phyloP scores from a whole-genome alignment of 2,888 invertebrate genomes.

The Meandrusa payeni region DNA sequence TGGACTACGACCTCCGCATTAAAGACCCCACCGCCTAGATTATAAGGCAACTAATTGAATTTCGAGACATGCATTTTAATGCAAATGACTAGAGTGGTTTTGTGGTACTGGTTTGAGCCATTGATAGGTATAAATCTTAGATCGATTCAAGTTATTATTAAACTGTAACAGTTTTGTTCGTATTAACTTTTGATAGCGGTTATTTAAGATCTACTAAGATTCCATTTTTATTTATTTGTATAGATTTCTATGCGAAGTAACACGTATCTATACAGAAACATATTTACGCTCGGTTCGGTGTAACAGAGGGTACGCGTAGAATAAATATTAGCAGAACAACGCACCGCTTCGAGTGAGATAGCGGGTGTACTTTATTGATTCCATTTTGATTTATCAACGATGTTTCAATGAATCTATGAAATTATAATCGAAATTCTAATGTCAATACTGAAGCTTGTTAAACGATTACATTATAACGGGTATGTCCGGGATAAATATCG shows the following conservation, averaged over 20 bases:
- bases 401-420: constrained; percentile 32
- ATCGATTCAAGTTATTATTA: constrained; percentile 4
- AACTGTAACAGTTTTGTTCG: too few relatives aligned
- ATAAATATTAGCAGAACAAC: constrained; percentile 61
- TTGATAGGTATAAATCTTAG: constrained; percentile 8
- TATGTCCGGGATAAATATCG: background rate
- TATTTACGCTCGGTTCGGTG: constrained; percentile 35
- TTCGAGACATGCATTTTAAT: constrained; percentile 18
- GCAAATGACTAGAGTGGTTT: constrained; percentile 16
- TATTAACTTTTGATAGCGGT: too few relatives aligned
- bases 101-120: constrained; percentile 6
- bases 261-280: too few relatives aligned
- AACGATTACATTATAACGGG: constrained; percentile 22
- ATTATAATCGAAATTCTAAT: constrained; percentile 24
- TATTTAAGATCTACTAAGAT: too few relatives aligned
- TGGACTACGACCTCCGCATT: constrained; percentile 2
- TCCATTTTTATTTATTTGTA: too few relatives aligned
- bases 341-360: constrained; percentile 49
- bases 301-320: constrained; percentile 29
- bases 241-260: too few relatives aligned
- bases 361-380: constrained; percentile 50
- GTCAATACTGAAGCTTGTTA: constrained; percentile 19
- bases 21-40: constrained; percentile 3
- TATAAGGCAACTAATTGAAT: constrained; percentile 18
- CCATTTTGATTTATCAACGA: constrained; percentile 41